Evolutionary conservation across 53 echinoderm and acorn worm species (phyloP).

Genomic region (Holothuria scabra): DNA sequence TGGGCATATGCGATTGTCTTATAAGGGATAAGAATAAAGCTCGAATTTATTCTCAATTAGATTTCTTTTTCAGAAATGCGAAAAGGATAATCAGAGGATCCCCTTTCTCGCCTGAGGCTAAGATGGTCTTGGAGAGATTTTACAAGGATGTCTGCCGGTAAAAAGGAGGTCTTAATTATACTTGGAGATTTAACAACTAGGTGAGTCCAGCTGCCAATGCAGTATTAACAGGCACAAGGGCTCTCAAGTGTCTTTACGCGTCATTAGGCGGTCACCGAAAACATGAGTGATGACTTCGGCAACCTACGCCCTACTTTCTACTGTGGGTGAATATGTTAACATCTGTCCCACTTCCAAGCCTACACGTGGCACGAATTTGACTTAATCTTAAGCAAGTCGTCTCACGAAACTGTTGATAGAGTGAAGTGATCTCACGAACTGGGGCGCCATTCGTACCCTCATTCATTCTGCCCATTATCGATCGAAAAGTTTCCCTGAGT

Average conservation of each 20-base stretch:
- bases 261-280: slow-evolving; percentile 24
- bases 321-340: slow-evolving; percentile 38
- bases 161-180: slow-evolving; percentile 33
- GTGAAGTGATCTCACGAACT: too few relatives aligned
- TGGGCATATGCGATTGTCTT: too few relatives aligned
- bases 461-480: too few relatives aligned
- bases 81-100: slow-evolving; percentile 25
- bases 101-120: slow-evolving; percentile 18
- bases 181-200: slow-evolving; percentile 36
- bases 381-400: too few relatives aligned
- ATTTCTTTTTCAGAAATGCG: slow-evolving; percentile 20
- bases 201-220: slow-evolving; percentile 14
- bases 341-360: slow-evolving; percentile 10
- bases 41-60: slow-evolving; percentile 36
- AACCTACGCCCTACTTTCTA: slow-evolving; percentile 38
- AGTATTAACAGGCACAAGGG: slow-evolving; percentile 31
- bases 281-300: slow-evolving; percentile 4
- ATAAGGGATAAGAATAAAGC: slow-evolving; percentile 4
- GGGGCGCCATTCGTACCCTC: too few relatives aligned
- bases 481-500: too few relatives aligned
- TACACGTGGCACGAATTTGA: too few relatives aligned
- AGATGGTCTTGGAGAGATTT: slow-evolving; percentile 20
- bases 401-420: too few relatives aligned
- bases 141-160: slow-evolving; percentile 7
- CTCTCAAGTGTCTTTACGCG: slow-evolving; percentile 17